Conservation (phyloP, 2,797 vertebrate genomes). For the Crenuchus spilurus region DNA sequence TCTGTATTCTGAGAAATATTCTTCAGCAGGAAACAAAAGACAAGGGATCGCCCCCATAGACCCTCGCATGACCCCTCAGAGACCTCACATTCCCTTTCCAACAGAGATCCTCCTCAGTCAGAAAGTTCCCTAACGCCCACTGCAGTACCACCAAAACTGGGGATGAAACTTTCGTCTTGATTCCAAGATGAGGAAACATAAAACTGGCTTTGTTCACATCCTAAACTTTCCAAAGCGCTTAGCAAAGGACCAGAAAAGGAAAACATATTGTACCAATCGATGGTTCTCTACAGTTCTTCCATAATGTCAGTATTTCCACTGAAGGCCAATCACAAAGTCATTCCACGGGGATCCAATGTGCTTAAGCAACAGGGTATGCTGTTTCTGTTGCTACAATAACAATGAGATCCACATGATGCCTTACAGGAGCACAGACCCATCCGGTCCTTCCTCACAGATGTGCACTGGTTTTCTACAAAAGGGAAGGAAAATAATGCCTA, state of each 20-base stretch:
- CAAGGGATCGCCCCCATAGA: slow-evolving; percentile 45
- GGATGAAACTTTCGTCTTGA: neutral
- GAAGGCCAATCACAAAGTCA: neutral
- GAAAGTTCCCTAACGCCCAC: slow-evolving; percentile 29
- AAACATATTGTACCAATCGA: neutral
- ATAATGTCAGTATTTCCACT: slow-evolving; percentile 12
- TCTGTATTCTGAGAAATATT: slow-evolving; percentile 46
- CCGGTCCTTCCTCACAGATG: slow-evolving; percentile 27
- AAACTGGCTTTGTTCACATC: slow-evolving; percentile 15
- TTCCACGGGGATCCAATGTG: neutral
- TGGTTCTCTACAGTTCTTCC: slow-evolving; percentile 2
- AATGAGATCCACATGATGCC: slow-evolving; percentile 32
- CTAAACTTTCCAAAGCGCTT: slow-evolving; percentile 22
- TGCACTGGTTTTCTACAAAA: neutral
- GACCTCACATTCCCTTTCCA: slow-evolving; percentile 42
- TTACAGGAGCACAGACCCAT: slow-evolving; percentile 19
- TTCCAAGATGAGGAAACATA: neutral
- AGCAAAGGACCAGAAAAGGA: neutral
- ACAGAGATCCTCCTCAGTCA: slow-evolving; percentile 39
- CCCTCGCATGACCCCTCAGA: slow-evolving; percentile 38
- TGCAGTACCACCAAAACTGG: slow-evolving; percentile 1
- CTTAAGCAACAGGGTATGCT: neutral
- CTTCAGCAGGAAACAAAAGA: slow-evolving; percentile 55
- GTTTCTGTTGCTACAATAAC: slow-evolving; percentile 14
- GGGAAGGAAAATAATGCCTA: slow-evolving; percentile 12